Base-by-base conservation (phyloP, 37 sponge, comb jelly and placozoan species). In the Corticium candelabrum region DNA sequence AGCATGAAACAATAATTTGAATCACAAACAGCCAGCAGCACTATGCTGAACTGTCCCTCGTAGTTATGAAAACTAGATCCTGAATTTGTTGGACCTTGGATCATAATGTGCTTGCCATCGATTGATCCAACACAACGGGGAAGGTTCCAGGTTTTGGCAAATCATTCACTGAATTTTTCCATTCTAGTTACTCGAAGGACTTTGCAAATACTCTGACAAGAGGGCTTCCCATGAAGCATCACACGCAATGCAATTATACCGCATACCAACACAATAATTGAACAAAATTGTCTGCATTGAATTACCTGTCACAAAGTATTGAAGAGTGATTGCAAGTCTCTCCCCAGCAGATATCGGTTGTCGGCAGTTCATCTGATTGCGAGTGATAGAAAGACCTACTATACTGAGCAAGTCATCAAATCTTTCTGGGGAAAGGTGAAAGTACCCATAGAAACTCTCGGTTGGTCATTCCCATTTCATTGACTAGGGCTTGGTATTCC, bases 21-120 rank as follows among this genome's bases (percentile, higher is more conserved):
- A 35, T 75, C 82, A 1, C 81, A 81, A 29, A 82, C 34, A 37
- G 82, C 86, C 71, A 86, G 37, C n/a, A 86, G 41, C 4, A 83
- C 82, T 40, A 86, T 82, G 4, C 74, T 76, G 34, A 78, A 82
- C 2, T 41, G 36, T 5, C 81, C 78, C 57, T 86, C 82, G 74
- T 86, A 86, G 73, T 78, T 86, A 41, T 36, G 81, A 37, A 73
- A 86, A 33, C 74, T 77, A 1, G 80, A 79, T 5, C 87, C 87
- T 41, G 67, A 41, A 38, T 70, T 82, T 37, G 74, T 37, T 40
- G 82, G 82, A 21, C 41, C 71, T 3, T 72, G 40, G 32, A 86
- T 78, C n/a, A 57, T 15, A 5, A 86, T 41, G 34, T 86, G 87
- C 57, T 86, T 86, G 0, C 87, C 87, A 32, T 86, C 87, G 34